phyloP scores from a whole-genome alignment of 2,888 invertebrate species.

The Dicyrtoma fusca region DNA sequence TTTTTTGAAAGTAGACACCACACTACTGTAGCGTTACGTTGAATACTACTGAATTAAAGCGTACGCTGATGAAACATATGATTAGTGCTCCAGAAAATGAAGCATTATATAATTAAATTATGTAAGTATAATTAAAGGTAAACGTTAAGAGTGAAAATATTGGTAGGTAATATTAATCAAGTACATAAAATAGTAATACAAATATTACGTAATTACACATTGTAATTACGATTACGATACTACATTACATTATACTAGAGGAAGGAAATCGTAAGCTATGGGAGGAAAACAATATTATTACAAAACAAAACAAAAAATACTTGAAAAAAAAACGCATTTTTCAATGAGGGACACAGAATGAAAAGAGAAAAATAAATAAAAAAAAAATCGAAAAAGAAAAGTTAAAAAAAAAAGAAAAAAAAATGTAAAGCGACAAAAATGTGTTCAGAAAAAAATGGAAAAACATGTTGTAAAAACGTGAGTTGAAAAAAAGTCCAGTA shows the following conservation, averaged over 20 bases:
- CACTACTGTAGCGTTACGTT: no score
- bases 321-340: conserved; percentile 35
- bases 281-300: not conserved
- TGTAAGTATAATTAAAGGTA: no score
- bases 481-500: conserved; percentile 37
- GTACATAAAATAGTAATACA: not conserved
- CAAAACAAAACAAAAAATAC: conserved; percentile 20
- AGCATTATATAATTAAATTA: no score
- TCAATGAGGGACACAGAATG: conserved; percentile 28
- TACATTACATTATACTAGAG: conserved; percentile 3
- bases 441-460: conserved; percentile 50
- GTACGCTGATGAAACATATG: no score
- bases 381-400: conserved; percentile 43
- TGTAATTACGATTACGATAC: no score
- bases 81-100: no score
- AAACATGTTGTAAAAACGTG: conserved; percentile 35
- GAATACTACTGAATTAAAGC: no score
- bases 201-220: no score
- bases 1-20: no score
- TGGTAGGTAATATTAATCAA: no score
- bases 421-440: conserved; percentile 42
- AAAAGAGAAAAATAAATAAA: conserved; percentile 31
- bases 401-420: conserved; percentile 42
- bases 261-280: not conserved
- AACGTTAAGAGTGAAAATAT: no score